A percentile compares a stretch with the other conserved stretches of the same genome.
These are phyloP conservation scores for Falco punctatus DNA, from an alignment of 2,113 vertebrate genomes.

Conservation along the genomic window DNA sequence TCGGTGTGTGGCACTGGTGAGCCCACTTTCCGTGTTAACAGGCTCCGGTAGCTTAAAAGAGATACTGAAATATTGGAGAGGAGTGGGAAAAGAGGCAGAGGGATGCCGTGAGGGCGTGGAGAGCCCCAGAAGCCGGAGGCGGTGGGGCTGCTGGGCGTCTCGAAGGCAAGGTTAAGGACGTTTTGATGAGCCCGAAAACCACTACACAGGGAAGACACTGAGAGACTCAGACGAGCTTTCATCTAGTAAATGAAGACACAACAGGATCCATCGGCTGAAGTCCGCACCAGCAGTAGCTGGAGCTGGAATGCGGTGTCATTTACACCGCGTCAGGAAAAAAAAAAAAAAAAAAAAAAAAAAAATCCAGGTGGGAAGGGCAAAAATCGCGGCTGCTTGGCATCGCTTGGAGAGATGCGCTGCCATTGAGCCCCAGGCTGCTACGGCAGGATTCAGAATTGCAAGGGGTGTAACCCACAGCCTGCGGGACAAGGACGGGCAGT, in stretches of 20 bases:
- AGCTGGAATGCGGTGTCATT: conserved; percentile 26
- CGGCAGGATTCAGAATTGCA: neutral
- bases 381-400: neutral
- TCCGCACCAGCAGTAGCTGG: conserved; percentile 1
- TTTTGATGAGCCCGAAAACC: neutral
- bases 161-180: neutral
- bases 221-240: neutral
- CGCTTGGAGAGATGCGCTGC: neutral
- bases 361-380: neutral
- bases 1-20: conserved; percentile 58
- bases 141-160: neutral
- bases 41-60: neutral
- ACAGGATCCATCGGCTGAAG: neutral
- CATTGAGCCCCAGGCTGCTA: neutral
- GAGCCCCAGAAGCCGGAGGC: neutral
- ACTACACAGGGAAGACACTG: neutral
- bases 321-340: conserved; percentile 17
- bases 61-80: neutral
- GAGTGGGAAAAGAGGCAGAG: neutral
- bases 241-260: neutral
- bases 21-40: neutral
- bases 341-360: neutral
- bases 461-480: neutral
- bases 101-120: neutral
- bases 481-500: neutral